Conservation (phyloP, 1,140 invertebrate genomes). For the Heliconius himera region DNA sequence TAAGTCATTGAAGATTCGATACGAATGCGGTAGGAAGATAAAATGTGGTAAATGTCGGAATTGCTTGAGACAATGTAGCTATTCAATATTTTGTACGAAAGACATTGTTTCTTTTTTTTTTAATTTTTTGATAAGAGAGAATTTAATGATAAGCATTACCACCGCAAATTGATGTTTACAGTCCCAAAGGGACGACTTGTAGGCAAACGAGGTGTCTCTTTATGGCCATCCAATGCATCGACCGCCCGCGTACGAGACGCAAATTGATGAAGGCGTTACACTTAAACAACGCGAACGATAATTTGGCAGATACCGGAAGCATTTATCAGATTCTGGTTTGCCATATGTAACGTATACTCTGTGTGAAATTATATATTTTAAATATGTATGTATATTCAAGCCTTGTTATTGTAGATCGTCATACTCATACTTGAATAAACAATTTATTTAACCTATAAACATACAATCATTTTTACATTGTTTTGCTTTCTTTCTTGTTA, state of each 20-base stretch:
- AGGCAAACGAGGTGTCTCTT: conserved; percentile 69
- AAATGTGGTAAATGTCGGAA: conserved; percentile 19
- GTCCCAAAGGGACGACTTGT: conserved; percentile 70
- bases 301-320: conserved; percentile 70
- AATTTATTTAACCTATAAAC: not conserved
- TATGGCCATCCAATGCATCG: conserved; percentile 72
- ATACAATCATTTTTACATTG: not conserved
- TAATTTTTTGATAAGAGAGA: conserved; percentile 53
- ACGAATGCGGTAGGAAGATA: conserved; percentile 38
- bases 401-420: not conserved
- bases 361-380: not conserved
- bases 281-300: conserved; percentile 67
- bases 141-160: conserved; percentile 32
- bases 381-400: not conserved
- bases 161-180: conserved; percentile 55
- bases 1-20: conserved; percentile 23
- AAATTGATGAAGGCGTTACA: conserved; percentile 63
- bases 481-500: not conserved
- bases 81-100: conserved; percentile 22
- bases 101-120: conserved; percentile 25
- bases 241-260: conserved; percentile 67
- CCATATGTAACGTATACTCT: conserved; percentile 44
- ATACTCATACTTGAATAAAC: not conserved
- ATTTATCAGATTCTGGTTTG: conserved; percentile 57
- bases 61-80: conserved; percentile 25